Evolutionary conservation across 1,140 invertebrate genomes (phyloP), one percentile per base, ranked within the genome.

Genomic region (Augochlora pura): DNA sequence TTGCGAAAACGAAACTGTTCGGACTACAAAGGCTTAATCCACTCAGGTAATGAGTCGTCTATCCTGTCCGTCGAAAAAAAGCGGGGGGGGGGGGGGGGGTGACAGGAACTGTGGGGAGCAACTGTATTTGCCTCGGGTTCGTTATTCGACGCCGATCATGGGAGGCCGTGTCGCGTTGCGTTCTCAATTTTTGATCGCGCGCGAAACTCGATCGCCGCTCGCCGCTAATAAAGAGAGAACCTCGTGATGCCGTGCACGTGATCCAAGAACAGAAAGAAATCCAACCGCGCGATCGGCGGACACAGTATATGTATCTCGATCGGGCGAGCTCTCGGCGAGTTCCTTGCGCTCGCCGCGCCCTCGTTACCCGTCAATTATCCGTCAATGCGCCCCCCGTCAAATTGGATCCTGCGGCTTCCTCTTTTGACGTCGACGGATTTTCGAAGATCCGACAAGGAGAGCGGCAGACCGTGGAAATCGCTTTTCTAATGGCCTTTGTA

Each of bases 21-120:
- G 32, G 65, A 69, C 25, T 65, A 38, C 65, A 62, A 69, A 77
- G 57, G 74, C 65, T 77, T 77, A 49, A 77, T 77, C 25, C 38
- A n/a, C 10, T 38, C 25, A 49, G 27, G 21, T 38, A 60, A 76
- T 4, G 21, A 27, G 23, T 14, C 49, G 14, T 21, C 49, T 21
- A 18, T 52, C 49, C 49, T 21, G 49, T 52, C 16, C 16, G 14
- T 16, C 12, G 23, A 27, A 38, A 63, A 63, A 57, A 57, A 57
- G n/a, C 3, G 6, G 16, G 23, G 16, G 16, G n/a, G 23, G n/a
- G n/a, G 16, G 21, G 54, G 0, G 16, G 8, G 12, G 42, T n/a
- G 12, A 12, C 12, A 9, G 42, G 42, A 1, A 1, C 10, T 12
- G 49, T 52, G 6, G 3, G 42, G 49, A 12, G 16, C 12, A 59